A percentile compares a stretch with the other conserved stretches of the same genome.
phyloP scores from a whole-genome alignment of 2,113 vertebrate species.

The Podarcis muralis region DNA sequence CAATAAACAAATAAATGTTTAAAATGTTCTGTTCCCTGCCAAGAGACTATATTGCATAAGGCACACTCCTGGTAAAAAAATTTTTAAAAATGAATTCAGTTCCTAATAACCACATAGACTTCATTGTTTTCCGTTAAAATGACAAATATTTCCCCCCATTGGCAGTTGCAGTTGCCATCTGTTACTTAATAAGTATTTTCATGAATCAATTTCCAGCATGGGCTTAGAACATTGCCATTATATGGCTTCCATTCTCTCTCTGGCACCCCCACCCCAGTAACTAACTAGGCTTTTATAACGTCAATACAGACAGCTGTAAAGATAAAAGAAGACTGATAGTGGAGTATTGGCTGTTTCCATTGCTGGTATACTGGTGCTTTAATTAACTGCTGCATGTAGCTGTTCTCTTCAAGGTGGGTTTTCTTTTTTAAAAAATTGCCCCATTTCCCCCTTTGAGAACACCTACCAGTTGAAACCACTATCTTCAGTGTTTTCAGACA shows the following conservation, averaged over 20 bases:
- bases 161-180: conserved; percentile 52
- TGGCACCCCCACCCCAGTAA: not conserved
- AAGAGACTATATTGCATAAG: not conserved
- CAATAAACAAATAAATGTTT: not conserved
- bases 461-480: not conserved
- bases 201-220: conserved; percentile 39
- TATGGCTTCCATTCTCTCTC: conserved; percentile 29
- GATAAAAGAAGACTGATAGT: not conserved
- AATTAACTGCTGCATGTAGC: conserved; percentile 9
- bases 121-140: conserved; percentile 33
- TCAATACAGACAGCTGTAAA: conserved; percentile 3
- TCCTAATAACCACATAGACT: conserved; percentile 25
- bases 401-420: not conserved
- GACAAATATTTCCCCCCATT: conserved; percentile 23
- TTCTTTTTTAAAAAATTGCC: not conserved
- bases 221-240: conserved; percentile 47
- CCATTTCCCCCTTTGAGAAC: not conserved
- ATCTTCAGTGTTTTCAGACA: not conserved
- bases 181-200: conserved; percentile 54
- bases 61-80: no score
- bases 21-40: not conserved
- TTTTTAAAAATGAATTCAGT: not conserved
- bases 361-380: not conserved
- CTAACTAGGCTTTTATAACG: not conserved
- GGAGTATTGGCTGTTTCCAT: conserved; percentile 4